Evolutionary conservation across 2,797 vertebrate species (phyloP), one percentile per base, ranked within the genome.

Genomic region (Megalops cyprinoides): DNA sequence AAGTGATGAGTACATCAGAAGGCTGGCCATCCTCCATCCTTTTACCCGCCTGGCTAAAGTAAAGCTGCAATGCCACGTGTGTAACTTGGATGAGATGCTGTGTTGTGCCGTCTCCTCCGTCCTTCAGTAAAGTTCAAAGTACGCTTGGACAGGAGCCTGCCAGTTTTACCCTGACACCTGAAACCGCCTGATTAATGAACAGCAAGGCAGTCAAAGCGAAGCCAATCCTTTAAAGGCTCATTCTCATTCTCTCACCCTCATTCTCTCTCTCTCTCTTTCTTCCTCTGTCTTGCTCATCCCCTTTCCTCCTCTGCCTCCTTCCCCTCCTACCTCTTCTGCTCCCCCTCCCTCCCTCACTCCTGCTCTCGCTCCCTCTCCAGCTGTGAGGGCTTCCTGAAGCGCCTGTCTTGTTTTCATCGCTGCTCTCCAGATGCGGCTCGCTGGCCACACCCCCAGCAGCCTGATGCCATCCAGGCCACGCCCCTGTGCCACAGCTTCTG

Each of bases 401-500:
- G 92, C 0, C 90, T 97, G 62, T 89, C 93, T 0, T 94, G 91
- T 78, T 94, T 96, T 80, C 93, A 96, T 84, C 94, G 90, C 81
- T 96, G 96, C 86, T 96, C 95, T 78, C 95, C 95, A 0, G 90
- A 95, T 1, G 91, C 94, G 0, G 91, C 90, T 0, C 93, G 89
- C 74, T 97, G 93, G 94, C 88, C 93, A 77, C 94, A 91, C 78
- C 92, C 92, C 18, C 88, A 87, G 4, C 89, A 82, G 20, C 85
- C 85, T 89, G 89, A 91, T 0, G 89, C 89, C 86, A 90, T 94
- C 86, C 93, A 92, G 85, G 93, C 91, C 0, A 94, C 95, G 83
- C 95, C 95, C 0, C 94, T 97, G 74, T 97, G 97, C 87, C 85
- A 90, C 42, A 94, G 93, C 88, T 95, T 97, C 93, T 97, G 97